Base-by-base conservation (phyloP, 2,113 vertebrate genomes). In the Cheilinus undulatus region DNA sequence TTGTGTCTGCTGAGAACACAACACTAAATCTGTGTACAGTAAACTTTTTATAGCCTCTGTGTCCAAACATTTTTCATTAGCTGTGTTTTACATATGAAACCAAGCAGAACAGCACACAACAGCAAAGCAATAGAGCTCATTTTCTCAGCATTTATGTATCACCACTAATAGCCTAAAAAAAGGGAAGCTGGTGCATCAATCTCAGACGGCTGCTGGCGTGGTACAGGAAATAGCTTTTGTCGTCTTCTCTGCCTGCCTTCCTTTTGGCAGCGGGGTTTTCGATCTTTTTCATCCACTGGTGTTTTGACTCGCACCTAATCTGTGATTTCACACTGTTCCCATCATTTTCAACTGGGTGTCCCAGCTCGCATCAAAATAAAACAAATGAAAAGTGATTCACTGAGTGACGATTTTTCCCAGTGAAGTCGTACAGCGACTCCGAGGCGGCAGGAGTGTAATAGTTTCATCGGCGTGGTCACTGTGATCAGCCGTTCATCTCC, bases 401-500 rank as follows among this genome's bases (percentile, higher is more conserved):
- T 0, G 36, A 24, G 13, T 64, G 68, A 73, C 53, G 67, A 72
- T 67, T 64, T n/a, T 75, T 49, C 23, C 28, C 54, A 3, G 14
- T 4, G 2, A 72, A 60, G 58, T 69, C 26, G 6, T 57, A 23
- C 10, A 0, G 57, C 2, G 49, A 48, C 50, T 27, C 24, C 12
- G 22, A 78, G 71, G 28, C 69, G 2, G 73, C 36, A 3, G 73
- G 76, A 71, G 50, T 9, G 11, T 49, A 82, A 82, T 50, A 34
- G 70, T 50, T 63, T 60, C n/a, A n/a, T 69, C 23, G 2, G 68
- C 34, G 58, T 22, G 71, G 76, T 80, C 78, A 78, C 60, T 50
- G 70, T 15, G 58, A 74, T 61, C 70, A 80, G 43, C 40, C 71
- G 71, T 87, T 78, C 67, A 74, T 64, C 70, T 85, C 84, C 28